Percentiles rank a stretch among this genome's conserved stretches.
Evolutionary conservation across 2,888 invertebrate genomes (phyloP).

Genomic region (Ochlodes sylvanus): DNA sequence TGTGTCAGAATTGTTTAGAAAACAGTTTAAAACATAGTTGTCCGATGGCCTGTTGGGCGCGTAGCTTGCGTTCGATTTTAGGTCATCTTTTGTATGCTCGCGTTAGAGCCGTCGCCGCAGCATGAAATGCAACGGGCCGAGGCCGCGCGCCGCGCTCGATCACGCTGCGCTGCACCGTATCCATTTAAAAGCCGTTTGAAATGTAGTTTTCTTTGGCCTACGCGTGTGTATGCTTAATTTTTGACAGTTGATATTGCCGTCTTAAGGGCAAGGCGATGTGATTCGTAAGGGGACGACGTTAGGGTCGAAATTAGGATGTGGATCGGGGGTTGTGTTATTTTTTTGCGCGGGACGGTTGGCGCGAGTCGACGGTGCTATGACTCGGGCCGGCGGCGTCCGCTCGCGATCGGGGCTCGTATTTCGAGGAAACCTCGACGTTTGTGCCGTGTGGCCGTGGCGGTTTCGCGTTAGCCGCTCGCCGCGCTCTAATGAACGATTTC

Average conservation of each 20-base stretch:
- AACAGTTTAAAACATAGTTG: conserved; percentile 69
- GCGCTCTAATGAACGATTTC: conserved; percentile 40
- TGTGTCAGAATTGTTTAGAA: conserved; percentile 73
- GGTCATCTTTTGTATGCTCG: conserved; percentile 83
- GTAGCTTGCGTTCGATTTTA: conserved; percentile 80
- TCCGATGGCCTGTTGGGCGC: conserved; percentile 59
- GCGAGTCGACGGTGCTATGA: conserved; percentile 69
- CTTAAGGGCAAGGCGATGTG: conserved; percentile 62
- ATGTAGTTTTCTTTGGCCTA: conserved; percentile 78
- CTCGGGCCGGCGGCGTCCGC: conserved; percentile 60
- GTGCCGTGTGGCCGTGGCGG: conserved; percentile 53
- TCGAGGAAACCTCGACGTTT: conserved; percentile 75
- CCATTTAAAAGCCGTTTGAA: conserved; percentile 75
- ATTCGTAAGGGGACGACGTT: conserved; percentile 61
- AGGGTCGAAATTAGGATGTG: conserved; percentile 73
- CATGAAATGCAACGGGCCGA: conserved; percentile 82
- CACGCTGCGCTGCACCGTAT: conserved; percentile 73
- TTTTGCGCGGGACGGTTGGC: conserved; percentile 75
- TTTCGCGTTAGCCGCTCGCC: conserved; percentile 15
- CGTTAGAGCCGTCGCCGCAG: conserved; percentile 74
- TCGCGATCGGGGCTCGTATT: conserved; percentile 61
- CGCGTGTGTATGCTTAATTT: conserved; percentile 82
- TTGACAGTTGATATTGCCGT: conserved; percentile 84
- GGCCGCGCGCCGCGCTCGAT: conserved; percentile 77
- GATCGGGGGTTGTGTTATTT: conserved; percentile 66